phyloP scores from a whole-genome alignment of 2,888 invertebrate species.

The Nemotelus nigrinus region DNA sequence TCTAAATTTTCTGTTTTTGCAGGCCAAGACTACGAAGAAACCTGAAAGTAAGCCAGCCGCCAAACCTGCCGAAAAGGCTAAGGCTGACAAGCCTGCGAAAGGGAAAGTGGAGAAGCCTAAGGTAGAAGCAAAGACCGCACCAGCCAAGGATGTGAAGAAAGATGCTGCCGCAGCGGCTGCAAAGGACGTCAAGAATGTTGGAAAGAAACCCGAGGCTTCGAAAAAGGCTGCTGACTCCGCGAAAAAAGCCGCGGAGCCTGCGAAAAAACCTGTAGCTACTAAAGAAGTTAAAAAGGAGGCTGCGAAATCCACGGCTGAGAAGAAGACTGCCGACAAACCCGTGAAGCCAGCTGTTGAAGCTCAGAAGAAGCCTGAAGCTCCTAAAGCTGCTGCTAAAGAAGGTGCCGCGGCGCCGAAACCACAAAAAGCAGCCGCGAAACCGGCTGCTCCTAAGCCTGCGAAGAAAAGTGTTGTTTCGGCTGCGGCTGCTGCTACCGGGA shows the following conservation, averaged over 20 bases:
- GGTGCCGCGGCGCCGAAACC: conserved; percentile 45
- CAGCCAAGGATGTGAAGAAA: conserved; percentile 63
- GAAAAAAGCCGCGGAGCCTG: conserved; percentile 39
- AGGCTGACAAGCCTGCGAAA: conserved; percentile 60
- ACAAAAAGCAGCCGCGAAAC: conserved; percentile 56
- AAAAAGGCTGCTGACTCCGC: conserved; percentile 65
- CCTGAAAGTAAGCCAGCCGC: conserved; percentile 59
- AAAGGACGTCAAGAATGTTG: conserved; percentile 53
- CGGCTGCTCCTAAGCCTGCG: conserved; percentile 53
- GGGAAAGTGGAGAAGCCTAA: conserved; percentile 64
- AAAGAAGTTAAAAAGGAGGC: conserved; percentile 63
- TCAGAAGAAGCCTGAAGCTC: conserved; percentile 50
- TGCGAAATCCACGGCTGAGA: conserved; percentile 40
- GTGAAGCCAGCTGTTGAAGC: conserved; percentile 46
- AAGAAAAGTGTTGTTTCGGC: conserved; percentile 57
- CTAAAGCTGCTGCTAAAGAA: conserved; percentile 42
- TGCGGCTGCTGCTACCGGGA: conserved; percentile 57
- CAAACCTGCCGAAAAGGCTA: conserved; percentile 57
- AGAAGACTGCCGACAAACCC: conserved; percentile 40
- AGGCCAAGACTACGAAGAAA: conserved; percentile 63
- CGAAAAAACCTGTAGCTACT: conserved; percentile 53
- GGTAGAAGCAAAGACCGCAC: conserved; percentile 61
- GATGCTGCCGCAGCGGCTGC: conserved; percentile 57
- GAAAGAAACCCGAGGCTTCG: conserved; percentile 52
- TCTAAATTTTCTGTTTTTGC: conserved; percentile 22